Conservation (phyloP, 2,113 vertebrate species). For the Suncus etruscus region DNA sequence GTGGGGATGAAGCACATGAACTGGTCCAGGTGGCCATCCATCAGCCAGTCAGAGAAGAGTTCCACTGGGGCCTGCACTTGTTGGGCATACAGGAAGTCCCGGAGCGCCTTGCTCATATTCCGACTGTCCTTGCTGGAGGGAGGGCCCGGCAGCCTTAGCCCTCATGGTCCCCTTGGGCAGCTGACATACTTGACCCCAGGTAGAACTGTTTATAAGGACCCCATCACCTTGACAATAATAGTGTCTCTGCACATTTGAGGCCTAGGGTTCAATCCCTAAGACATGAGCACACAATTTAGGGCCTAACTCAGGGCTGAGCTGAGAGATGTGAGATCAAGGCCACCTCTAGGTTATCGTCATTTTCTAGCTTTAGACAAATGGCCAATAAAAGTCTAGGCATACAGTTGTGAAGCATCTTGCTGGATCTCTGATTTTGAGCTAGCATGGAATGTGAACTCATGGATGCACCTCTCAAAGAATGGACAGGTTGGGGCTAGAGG, state of each 20-base stretch:
- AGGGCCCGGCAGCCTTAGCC: rapidly evolving
- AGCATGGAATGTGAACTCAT: too few relatives aligned
- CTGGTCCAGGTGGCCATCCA: conserved; percentile 92
- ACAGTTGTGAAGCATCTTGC: rapidly evolving
- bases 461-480: background rate
- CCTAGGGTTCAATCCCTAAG: too few relatives aligned
- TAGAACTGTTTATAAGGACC: background rate
- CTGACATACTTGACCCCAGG: too few relatives aligned
- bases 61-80: conserved; percentile 93
- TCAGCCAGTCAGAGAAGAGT: conserved; percentile 94
- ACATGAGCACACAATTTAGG: too few relatives aligned
- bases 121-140: background rate
- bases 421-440: background rate
- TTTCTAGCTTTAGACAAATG: background rate
- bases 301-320: background rate
- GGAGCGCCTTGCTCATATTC: conserved; percentile 90
- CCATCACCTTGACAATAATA: too few relatives aligned
- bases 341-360: rapidly evolving
- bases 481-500: too few relatives aligned
- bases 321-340: rapidly evolving
- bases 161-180: background rate
- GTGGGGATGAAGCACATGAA: conserved; percentile 95
- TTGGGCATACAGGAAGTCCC: conserved; percentile 94
- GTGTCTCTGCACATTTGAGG: too few relatives aligned
- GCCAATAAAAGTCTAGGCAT: background rate